Evolutionary conservation across 2,113 vertebrate genomes (phyloP), one percentile per base, ranked within the genome.

Genomic region (Ranitomeya variabilis): DNA sequence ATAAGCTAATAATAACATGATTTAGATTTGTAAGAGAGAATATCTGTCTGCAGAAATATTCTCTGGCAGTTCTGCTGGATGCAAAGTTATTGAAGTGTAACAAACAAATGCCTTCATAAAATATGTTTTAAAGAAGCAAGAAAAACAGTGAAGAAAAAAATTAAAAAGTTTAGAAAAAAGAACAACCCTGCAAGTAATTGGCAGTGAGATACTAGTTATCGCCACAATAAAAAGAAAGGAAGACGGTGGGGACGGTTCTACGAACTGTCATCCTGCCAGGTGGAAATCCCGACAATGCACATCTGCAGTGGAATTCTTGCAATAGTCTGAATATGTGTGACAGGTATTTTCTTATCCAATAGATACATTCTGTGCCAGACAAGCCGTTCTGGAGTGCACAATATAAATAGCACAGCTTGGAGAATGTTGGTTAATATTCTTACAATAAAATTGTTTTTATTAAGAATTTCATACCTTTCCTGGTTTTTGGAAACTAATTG

Each of bases 271-370:
- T 23, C 82, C 45, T 83, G 81, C 81, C 81, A 69, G 51, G 82
- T 0, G 8, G 52, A 69, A 69, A 67, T n/a, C n/a, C 31, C n/a
- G 9, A 23, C 82, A 69, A 69, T 71, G 64, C 64, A 69, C 80
- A 71, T 69, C 81, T 83, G 37, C 37, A 83, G 45, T n/a, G 19
- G 37, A 69, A 21, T 66, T 69, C 19, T 26, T 83, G 13, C 45
- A 67, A 67, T 19, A 66, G 45, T 54, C 64, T 67, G 45, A 69
- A 54, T 51, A 21, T 84, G 51, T 84, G 21, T 84, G 82, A 84
- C 82, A 84, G 51, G 19, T 84, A 55, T 84, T 84, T 67, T 84
- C 64, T 84, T 84, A 55, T 84, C 82, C 64, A 71, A 55, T 69
- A 69, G 6, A 69, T 52, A 84, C n/a, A 71, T 71, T 54, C 64